Conservation (phyloP, 2,113 vertebrate genomes). For the Colistium nudipinnis region DNA sequence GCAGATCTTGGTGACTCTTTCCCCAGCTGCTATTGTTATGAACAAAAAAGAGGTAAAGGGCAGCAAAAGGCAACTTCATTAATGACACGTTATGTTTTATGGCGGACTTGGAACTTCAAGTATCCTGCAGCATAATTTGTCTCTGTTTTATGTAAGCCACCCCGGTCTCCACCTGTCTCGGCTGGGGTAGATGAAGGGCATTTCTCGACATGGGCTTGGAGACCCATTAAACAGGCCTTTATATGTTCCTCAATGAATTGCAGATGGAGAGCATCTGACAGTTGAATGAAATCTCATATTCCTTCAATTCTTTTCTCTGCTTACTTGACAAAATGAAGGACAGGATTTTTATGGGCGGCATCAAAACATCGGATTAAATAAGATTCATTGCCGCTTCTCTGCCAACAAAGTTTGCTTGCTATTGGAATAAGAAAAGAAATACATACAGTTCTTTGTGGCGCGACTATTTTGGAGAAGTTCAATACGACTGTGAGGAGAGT, state of each 20-base stretch:
- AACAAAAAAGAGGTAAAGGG: constrained; percentile 61
- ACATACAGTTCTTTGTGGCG: constrained; percentile 41
- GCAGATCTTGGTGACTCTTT: constrained; percentile 61
- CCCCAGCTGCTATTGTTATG: constrained; percentile 74
- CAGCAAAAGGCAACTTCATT: constrained; percentile 69
- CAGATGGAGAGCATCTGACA: constrained; percentile 71
- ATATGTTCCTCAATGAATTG: constrained; percentile 61
- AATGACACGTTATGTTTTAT: constrained; percentile 76
- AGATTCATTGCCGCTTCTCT: constrained; percentile 10
- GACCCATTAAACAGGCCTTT: constrained; percentile 71
- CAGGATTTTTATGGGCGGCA: constrained; percentile 29
- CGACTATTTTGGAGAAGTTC: constrained; percentile 54
- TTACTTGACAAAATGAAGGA: constrained; percentile 23
- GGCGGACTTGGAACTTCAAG: constrained; percentile 67
- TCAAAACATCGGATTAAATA: constrained; percentile 25
- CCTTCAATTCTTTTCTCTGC: constrained; percentile 22
- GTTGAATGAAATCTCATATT: constrained; percentile 42
- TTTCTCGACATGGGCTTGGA: constrained; percentile 73
- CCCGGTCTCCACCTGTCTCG: constrained; percentile 71
- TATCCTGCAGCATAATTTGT: constrained; percentile 74
- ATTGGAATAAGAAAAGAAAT: constrained; percentile 45
- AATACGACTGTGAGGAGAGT: constrained; percentile 60
- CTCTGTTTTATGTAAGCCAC: constrained; percentile 72
- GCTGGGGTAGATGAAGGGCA: constrained; percentile 66
- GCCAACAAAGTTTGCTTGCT: constrained; percentile 27